Percentiles rank a stretch among this genome's conserved stretches.
phyloP scores from a whole-genome alignment of 2,113 vertebrate genomes.

The Proteles cristata region DNA sequence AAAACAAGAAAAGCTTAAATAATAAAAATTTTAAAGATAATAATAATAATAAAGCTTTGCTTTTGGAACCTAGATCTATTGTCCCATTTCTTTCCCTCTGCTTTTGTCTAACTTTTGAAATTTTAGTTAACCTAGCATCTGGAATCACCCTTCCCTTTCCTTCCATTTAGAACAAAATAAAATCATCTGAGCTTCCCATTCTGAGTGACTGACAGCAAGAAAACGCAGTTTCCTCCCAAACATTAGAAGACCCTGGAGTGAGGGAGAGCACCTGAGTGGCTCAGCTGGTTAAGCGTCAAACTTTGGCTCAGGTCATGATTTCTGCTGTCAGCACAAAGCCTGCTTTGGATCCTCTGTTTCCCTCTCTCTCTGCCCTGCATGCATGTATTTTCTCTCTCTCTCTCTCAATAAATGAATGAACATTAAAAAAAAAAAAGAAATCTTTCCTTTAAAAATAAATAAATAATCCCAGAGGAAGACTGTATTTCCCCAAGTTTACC shows the following conservation, averaged over 20 bases:
- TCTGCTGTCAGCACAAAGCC: no score
- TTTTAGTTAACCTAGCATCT: neutral
- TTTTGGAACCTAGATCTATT: neutral
- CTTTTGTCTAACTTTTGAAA: constrained; percentile 9
- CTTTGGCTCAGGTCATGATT: no score
- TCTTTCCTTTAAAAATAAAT: no score
- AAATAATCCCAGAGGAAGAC: neutral
- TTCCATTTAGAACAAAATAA: neutral
- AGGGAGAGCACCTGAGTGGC: no score
- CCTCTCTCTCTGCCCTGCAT: no score
- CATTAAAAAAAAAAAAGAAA: no score
- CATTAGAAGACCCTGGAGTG: neutral
- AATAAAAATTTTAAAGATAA: neutral
- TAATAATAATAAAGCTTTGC: neutral
- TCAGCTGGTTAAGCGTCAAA: no score
- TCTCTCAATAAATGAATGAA: no score
- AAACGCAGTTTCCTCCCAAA: neutral
- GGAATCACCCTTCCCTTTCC: neutral
- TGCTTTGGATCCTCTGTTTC: no score
- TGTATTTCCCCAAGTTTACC: neutral
- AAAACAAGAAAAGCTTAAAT: neutral
- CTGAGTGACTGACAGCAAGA: neutral
- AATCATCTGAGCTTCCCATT: neutral
- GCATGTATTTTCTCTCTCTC: no score
- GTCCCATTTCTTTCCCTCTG: neutral